Evolutionary conservation across 2,113 vertebrate species (phyloP).

Genomic region (Sorex fumeus): DNA sequence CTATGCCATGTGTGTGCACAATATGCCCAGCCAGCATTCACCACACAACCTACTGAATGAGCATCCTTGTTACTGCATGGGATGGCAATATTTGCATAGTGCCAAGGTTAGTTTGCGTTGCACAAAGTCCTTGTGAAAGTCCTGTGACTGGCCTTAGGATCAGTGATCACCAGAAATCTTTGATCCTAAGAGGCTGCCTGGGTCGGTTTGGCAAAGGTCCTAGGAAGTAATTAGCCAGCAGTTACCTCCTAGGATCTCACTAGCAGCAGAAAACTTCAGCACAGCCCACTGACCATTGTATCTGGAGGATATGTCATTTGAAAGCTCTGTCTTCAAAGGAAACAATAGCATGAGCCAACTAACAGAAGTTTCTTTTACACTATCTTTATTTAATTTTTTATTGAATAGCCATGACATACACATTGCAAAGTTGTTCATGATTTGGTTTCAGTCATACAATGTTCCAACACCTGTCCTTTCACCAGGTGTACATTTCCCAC

Average conservation of each 20-base stretch:
- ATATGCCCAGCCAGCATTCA: conserved; percentile 8
- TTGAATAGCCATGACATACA: no score
- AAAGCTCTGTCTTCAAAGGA: neutral
- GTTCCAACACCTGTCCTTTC: no score
- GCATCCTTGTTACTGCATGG: neutral
- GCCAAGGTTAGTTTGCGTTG: conserved; percentile 7
- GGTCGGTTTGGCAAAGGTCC: conserved; percentile 11
- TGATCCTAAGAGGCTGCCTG: neutral
- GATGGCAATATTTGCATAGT: neutral
- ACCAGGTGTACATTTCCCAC: no score
- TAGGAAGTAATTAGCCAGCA: neutral
- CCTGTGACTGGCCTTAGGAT: conserved; percentile 1
- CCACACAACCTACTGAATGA: neutral
- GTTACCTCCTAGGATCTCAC: neutral
- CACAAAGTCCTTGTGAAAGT: neutral
- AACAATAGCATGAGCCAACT: neutral
- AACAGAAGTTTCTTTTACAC: neutral
- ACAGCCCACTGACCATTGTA: conserved; percentile 27
- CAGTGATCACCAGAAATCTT: neutral
- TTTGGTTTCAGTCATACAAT: no score
- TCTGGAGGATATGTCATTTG: neutral
- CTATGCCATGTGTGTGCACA: neutral
- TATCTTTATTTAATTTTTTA: no score
- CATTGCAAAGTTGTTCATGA: no score
- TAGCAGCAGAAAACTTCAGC: conserved; percentile 21